Percentiles rank a stretch among this genome's conserved stretches.
phyloP scores from a whole-genome alignment of 2,113 vertebrate species.

The Actinemys pallida region DNA sequence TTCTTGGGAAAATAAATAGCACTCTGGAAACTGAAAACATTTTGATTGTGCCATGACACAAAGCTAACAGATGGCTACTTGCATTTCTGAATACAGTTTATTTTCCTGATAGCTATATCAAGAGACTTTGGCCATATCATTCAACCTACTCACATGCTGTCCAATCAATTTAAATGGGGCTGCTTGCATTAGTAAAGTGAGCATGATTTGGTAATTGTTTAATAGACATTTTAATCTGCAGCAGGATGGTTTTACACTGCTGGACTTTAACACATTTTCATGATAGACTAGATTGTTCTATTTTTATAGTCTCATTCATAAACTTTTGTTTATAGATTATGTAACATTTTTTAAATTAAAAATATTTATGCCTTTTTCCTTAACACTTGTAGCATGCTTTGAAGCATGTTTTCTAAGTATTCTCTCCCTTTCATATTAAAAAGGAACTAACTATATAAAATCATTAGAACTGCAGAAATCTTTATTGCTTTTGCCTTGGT shows the following conservation, averaged over 20 bases:
- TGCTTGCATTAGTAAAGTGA: not conserved
- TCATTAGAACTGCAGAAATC: conserved; percentile 31
- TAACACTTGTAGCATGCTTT: not conserved
- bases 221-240: not conserved
- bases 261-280: not conserved
- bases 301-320: conserved; percentile 51
- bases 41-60: not conserved
- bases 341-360: conserved; percentile 51
- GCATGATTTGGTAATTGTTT: not conserved
- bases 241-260: not conserved
- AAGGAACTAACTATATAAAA: conserved; percentile 61
- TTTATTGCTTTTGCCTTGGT: conserved; percentile 55
- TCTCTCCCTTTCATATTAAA: not conserved
- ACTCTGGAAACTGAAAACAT: not conserved
- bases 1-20: fast-evolving
- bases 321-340: conserved; percentile 63
- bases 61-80: not conserved
- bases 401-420: conserved; percentile 14
- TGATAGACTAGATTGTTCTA: conserved; percentile 17
- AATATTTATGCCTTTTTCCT: conserved; percentile 37
- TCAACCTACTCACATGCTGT: not conserved
- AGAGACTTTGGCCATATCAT: not conserved
- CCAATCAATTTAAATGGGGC: not conserved
- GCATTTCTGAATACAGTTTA: not conserved
- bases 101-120: not conserved